Base-by-base conservation (phyloP, 1,140 invertebrate species). In the Druon quercuslanigerum region DNA sequence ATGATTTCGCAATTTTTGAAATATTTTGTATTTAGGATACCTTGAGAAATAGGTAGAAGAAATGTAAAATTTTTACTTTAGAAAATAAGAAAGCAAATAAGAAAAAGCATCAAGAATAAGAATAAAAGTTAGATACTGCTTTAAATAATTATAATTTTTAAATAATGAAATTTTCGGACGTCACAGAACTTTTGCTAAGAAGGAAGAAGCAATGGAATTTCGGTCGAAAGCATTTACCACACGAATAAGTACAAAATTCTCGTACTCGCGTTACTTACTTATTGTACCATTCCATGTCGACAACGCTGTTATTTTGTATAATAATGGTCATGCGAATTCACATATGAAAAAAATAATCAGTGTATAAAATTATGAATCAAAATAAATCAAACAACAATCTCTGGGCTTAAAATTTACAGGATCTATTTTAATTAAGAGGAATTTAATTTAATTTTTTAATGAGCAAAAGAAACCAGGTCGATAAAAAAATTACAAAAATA, bases 281-380 rank as follows among this genome's bases (percentile, higher is more conserved):
- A 84, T 86, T 82, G 82, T 85, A 86, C 87, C 82, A 88, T 84
- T 89, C 85, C 81, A 79, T 77, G 80, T 80, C 79, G 87, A 89
- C 82, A 82, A 90, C 87, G 84, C 88, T 90, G 87, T 84, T 85
- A 86, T 86, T 86, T 88, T 83, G 78, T 82, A 84, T 82, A 87
- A 82, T 85, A 85, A 88, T 83, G 84, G 79, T 85, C 84, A 87
- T 87, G 85, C 85, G 86, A 84, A 82, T 60, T 84, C 83, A 79
- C 79, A 79, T 83, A 83, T 88, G 88, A 86, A 86, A 86, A 88
- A 87, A 78, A 74, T 87, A 84, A 87, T 85, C 78, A 83, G 78
- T 82, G 20, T 74, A 50, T 75, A 81, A 80, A 81, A 82, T 85
- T 74, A 82, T 40, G 81, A 75, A 40, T 14, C 54, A 51, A 71